Percentiles rank a stretch among this genome's conserved stretches.
These are phyloP conservation scores for Phenacoccus solenopsis DNA, from an alignment of 1,140 invertebrate species.

Conservation along the genomic window DNA sequence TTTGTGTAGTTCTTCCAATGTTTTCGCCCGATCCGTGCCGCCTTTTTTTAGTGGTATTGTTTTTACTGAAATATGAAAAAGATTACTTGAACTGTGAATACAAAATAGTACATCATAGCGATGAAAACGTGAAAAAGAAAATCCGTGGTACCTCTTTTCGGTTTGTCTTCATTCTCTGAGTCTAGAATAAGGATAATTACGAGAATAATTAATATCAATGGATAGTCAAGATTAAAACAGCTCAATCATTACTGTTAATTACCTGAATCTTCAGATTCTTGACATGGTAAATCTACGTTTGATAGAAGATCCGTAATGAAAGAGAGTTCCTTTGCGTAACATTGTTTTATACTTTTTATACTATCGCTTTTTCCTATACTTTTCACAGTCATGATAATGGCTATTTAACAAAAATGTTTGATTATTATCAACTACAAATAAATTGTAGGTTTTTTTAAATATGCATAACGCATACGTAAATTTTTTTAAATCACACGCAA, in stretches of 20 bases:
- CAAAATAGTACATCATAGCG: too few relatives aligned
- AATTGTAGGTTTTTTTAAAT: too few relatives aligned
- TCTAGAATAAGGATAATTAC: background rate
- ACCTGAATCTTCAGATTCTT: background rate
- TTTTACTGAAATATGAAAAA: slow-evolving; percentile 6
- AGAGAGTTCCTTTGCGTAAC: background rate
- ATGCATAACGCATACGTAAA: too few relatives aligned
- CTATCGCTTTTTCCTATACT: background rate
- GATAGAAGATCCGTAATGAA: background rate
- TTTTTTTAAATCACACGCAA: too few relatives aligned
- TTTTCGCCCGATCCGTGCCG: slow-evolving; percentile 16
- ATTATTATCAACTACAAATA: too few relatives aligned
- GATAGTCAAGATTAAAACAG: background rate
- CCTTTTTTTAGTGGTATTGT: slow-evolving; percentile 8
- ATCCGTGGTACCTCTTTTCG: background rate
- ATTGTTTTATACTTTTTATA: background rate
- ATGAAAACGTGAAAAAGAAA: background rate
- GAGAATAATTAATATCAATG: background rate
- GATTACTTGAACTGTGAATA: background rate
- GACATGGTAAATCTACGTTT: background rate
- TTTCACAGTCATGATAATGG: slow-evolving; percentile 1
- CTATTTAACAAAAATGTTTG: too few relatives aligned
- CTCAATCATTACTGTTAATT: background rate
- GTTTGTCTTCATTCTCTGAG: background rate
- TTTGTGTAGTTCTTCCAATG: slow-evolving; percentile 19